phyloP scores from a whole-genome alignment of 2,797 vertebrate genomes.

The Myotis vivesi region DNA sequence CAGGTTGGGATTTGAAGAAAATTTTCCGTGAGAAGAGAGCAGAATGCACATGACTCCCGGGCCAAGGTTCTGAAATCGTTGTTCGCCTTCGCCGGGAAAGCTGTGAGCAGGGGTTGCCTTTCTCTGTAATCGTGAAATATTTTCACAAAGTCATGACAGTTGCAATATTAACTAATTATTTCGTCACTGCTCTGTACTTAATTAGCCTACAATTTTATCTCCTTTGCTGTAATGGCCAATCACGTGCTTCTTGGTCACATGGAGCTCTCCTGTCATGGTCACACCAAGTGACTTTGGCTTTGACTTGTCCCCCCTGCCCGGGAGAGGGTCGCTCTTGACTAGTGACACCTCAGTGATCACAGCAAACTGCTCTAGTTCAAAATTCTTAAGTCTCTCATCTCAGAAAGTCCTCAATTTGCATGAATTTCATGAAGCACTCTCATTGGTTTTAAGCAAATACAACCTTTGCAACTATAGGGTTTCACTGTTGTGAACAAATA shows the following conservation, averaged over 20 bases:
- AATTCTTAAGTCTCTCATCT: slow-evolving; percentile 45
- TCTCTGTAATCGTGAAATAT: not conserved
- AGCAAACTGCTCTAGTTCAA: slow-evolving; percentile 33
- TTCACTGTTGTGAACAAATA: not conserved
- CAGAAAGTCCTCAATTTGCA: slow-evolving; percentile 34
- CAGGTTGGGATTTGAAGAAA: not conserved
- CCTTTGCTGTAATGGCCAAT: slow-evolving; percentile 63
- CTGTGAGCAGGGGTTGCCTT: slow-evolving; percentile 42
- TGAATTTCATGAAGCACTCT: slow-evolving; percentile 13
- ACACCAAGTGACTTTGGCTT: slow-evolving; percentile 19
- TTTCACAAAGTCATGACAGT: slow-evolving; percentile 55
- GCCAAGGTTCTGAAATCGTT: slow-evolving; percentile 47
- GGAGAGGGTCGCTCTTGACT: slow-evolving; percentile 17
- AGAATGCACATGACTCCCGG: slow-evolving; percentile 15
- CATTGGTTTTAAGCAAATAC: slow-evolving; percentile 14
- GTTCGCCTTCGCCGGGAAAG: slow-evolving; percentile 49
- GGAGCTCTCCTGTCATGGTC: not conserved
- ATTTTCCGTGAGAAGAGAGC: slow-evolving; percentile 39
- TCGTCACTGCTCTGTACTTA: not conserved
- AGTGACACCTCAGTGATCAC: slow-evolving; percentile 37
- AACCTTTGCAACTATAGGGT: not conserved
- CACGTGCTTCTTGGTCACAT: slow-evolving; percentile 60
- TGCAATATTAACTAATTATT: slow-evolving; percentile 38
- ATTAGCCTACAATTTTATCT: slow-evolving; percentile 53
- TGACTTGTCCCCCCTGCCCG: slow-evolving; percentile 14